Evolutionary conservation across 1,140 invertebrate genomes (phyloP).

Genomic region (Dufourea novaeangliae): DNA sequence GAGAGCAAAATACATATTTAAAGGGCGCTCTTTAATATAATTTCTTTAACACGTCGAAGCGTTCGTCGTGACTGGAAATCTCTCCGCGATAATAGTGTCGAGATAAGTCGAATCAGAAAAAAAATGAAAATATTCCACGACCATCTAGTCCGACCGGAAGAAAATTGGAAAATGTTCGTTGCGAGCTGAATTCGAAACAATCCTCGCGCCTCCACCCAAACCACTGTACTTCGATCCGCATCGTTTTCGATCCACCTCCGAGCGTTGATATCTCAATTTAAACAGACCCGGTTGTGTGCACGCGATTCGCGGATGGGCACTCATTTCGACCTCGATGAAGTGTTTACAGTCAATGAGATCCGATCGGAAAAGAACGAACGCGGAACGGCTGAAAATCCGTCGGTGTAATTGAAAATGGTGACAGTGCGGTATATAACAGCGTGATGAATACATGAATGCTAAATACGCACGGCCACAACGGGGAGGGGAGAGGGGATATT

Average conservation of each 20-base stretch:
- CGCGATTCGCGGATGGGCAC: background rate
- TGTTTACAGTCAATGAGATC: background rate
- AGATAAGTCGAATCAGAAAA: background rate
- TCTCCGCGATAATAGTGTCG: no score
- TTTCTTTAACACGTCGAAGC: background rate
- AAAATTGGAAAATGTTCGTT: background rate
- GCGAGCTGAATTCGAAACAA: background rate
- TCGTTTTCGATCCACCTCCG: background rate
- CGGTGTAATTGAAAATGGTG: slow-evolving; percentile 33
- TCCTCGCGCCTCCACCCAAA: background rate
- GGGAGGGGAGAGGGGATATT: no score
- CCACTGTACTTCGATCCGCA: no score
- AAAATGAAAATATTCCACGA: background rate
- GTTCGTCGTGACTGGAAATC: background rate
- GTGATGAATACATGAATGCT: slow-evolving; percentile 38
- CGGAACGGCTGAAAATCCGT: slow-evolving; percentile 21
- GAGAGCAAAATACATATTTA: background rate
- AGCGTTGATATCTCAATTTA: background rate
- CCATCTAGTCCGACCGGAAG: background rate
- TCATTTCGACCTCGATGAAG: background rate
- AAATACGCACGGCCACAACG: background rate
- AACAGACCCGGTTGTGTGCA: background rate
- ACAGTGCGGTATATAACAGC: background rate
- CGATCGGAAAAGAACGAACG: background rate
- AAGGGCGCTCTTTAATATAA: background rate